Evolutionary conservation across 2,113 vertebrate species (phyloP).

Genomic region (Halichoerus grypus): DNA sequence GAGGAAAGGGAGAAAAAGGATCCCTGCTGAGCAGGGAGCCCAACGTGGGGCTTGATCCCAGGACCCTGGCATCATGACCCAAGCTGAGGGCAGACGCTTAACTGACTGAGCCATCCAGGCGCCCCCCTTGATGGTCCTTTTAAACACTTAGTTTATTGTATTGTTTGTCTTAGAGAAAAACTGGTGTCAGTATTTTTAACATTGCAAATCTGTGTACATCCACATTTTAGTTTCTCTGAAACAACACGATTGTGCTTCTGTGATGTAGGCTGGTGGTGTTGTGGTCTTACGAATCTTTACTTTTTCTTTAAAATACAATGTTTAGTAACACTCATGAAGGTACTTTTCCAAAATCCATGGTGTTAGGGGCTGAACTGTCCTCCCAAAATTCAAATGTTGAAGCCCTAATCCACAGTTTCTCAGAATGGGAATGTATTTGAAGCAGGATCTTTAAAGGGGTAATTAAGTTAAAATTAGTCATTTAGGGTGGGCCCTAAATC

Average conservation of each 20-base stretch:
- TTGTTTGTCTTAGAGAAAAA: neutral
- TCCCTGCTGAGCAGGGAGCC: too few relatives aligned
- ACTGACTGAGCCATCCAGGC: too few relatives aligned
- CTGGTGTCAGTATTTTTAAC: neutral
- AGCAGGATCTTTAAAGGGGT: neutral
- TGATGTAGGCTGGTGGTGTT: neutral
- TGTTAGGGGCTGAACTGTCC: neutral
- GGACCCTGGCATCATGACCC: too few relatives aligned
- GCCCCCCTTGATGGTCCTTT: neutral
- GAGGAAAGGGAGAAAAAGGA: too few relatives aligned
- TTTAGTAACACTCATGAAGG: neutral
- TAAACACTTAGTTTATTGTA: neutral
- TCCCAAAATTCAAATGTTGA: neutral
- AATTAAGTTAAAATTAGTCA: neutral
- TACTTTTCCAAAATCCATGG: neutral
- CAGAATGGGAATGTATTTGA: neutral
- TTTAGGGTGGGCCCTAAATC: too few relatives aligned
- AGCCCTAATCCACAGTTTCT: neutral
- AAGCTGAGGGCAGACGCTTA: too few relatives aligned
- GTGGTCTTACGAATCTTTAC: neutral
- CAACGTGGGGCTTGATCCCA: too few relatives aligned
- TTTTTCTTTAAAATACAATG: neutral
- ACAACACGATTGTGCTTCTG: neutral
- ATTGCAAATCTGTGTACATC: neutral
- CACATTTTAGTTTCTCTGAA: neutral